Evolutionary conservation across 2,113 vertebrate genomes (phyloP).

Genomic region (Ammodytes dubius): DNA sequence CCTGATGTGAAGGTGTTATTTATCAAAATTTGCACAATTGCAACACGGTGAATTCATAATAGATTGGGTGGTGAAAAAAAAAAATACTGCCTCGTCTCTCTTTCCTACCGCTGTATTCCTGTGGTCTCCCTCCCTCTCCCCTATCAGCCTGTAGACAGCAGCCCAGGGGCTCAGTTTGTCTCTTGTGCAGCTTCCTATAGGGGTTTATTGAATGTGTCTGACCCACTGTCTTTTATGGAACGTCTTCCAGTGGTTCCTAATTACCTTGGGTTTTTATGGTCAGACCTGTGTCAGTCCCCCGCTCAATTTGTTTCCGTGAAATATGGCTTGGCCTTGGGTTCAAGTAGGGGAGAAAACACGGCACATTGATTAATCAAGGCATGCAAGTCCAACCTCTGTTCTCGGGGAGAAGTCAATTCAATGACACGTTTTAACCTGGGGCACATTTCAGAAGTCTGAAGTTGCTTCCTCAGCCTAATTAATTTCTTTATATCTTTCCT

Average conservation of each 20-base stretch:
- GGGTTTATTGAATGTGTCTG: slow-evolving; percentile 67
- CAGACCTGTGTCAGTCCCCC: slow-evolving; percentile 73
- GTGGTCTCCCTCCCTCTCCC: slow-evolving; percentile 36
- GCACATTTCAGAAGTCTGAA: slow-evolving; percentile 66
- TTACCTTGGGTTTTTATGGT: slow-evolving; percentile 83
- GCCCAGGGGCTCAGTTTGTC: slow-evolving; percentile 39
- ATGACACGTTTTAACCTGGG: slow-evolving; percentile 81
- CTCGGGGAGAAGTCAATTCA: slow-evolving; percentile 75
- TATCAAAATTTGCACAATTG: slow-evolving; percentile 72
- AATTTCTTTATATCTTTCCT: slow-evolving; percentile 49
- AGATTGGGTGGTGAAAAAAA: not conserved
- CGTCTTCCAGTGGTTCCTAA: slow-evolving; percentile 78
- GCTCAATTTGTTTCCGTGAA: slow-evolving; percentile 82
- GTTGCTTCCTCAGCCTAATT: slow-evolving; percentile 72
- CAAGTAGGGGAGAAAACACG: slow-evolving; percentile 81
- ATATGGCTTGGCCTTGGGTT: slow-evolving; percentile 83
- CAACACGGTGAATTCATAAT: slow-evolving; percentile 65
- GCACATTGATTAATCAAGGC: slow-evolving; percentile 83
- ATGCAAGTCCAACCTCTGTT: slow-evolving; percentile 73
- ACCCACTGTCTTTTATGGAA: slow-evolving; percentile 73
- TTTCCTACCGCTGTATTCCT: slow-evolving; percentile 28
- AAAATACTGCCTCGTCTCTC: slow-evolving; percentile 38
- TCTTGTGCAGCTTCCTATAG: slow-evolving; percentile 35
- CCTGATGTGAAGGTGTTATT: slow-evolving; percentile 71
- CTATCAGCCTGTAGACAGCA: slow-evolving; percentile 28